Conservation (phyloP, 2,113 vertebrate species). For the Sporophila hypoxantha region DNA sequence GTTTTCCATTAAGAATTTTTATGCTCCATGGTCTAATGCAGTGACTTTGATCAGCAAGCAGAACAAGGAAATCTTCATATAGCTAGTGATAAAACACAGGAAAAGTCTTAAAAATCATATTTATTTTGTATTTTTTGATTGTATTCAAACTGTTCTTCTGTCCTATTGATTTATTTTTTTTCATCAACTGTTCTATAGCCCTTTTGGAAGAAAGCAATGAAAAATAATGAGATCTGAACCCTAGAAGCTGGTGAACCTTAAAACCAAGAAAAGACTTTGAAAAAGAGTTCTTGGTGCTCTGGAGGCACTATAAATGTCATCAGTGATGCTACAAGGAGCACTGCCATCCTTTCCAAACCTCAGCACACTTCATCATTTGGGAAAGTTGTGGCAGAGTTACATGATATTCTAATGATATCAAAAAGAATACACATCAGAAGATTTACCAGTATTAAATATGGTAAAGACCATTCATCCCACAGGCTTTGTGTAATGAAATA, state of each 20-base stretch:
- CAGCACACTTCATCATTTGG: neutral
- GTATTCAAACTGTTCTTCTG: neutral
- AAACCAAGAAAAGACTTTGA: neutral
- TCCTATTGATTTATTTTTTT: neutral
- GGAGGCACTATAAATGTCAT: neutral
- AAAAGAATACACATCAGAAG: neutral
- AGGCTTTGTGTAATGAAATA: neutral
- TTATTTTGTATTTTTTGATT: neutral
- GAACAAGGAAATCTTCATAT: neutral
- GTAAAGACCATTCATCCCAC: neutral
- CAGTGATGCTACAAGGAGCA: neutral
- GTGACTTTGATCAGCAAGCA: neutral
- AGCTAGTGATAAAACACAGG: neutral
- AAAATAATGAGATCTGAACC: neutral
- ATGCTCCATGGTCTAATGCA: neutral
- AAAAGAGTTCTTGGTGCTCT: neutral
- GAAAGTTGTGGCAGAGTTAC: neutral
- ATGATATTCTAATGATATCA: neutral
- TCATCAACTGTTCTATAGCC: neutral
- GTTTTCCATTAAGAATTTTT: neutral
- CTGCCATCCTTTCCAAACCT: neutral
- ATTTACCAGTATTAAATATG: neutral
- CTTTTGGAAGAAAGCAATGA: neutral
- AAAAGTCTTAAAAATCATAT: neutral
- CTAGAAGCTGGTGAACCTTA: neutral